phyloP scores from a whole-genome alignment of 2,113 vertebrate species.

The Lates calcarifer region DNA sequence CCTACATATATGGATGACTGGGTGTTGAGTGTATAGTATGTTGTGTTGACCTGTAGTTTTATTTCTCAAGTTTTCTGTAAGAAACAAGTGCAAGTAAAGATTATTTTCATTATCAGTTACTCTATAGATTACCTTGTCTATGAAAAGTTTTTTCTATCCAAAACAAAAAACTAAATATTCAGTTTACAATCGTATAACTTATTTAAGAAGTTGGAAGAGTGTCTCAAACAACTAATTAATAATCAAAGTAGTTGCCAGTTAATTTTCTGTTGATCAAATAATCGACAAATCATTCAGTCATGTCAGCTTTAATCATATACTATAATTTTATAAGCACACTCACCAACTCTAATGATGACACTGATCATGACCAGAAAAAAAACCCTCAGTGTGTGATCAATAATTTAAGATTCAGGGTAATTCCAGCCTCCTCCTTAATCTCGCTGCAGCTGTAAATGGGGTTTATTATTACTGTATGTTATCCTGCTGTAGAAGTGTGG shows the following conservation, averaged over 20 bases:
- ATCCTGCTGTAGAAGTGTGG: not conserved
- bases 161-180: not conserved
- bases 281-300: too few species aligned
- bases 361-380: not conserved
- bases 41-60: not conserved
- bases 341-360: not conserved
- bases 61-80: not conserved
- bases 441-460: not conserved
- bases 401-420: conserved; percentile 27
- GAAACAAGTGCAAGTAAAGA: not conserved
- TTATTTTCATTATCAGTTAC: not conserved
- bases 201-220: not conserved
- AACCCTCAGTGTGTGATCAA: conserved; percentile 4
- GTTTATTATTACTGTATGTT: too few species aligned
- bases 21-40: not conserved
- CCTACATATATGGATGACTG: not conserved
- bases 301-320: not conserved
- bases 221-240: too few species aligned
- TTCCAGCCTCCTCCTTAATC: conserved; percentile 26
- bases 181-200: not conserved
- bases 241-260: too few species aligned
- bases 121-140: too few species aligned
- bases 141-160: not conserved
- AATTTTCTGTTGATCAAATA: not conserved
- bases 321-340: not conserved